Base-by-base conservation (phyloP, 2,113 vertebrate species). In the Monarcha castaneiventris region DNA sequence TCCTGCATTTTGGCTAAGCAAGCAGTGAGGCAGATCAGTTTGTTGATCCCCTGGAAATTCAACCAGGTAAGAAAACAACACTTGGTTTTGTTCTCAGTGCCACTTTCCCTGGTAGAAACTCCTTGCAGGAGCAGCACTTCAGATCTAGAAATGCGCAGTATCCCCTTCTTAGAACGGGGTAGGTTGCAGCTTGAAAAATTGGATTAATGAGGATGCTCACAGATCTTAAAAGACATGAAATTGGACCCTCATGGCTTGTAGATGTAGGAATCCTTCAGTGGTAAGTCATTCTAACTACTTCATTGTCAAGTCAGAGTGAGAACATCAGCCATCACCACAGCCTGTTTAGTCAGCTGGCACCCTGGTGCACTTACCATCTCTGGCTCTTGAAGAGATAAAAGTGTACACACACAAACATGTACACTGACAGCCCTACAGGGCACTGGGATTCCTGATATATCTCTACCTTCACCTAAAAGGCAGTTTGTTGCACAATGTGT, bases 371-470 rank as follows among this genome's bases (percentile, higher is more conserved):
- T 18, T 54, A 13, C 44, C 18, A 13, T 37, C 46, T 43, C 59
- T 49, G 37, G 13, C 13, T 74, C 43, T 56, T 32, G 16, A 54
- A 39, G 32, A 92, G 13, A 29, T 27, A 55, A 33, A 90, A 74
- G 19, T 19, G 7, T 3, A 10, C 14, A 26, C 4, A n/a, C 13
- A n/a, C 9, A 51, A 5, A 27, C 8, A 8, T 1, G 3, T 6
- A 27, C 23, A 48, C 5, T 11, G 27, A 20, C n/a, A 61, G 11
- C 2, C 7, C 16, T 58, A 26, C 11, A n/a, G 39, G 17, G 39
- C 22, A 33, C 26, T 30, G 9, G 5, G 7, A 51, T 54, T 91
- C 74, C 43, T 71, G 17, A 48, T 52, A 4, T 22, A 37, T 23
- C 12, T 59, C 23, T 72, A 9, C 8, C 8, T 6, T 63, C 26